Evolutionary conservation across 2,113 vertebrate species (phyloP), one percentile per base, ranked within the genome.

Genomic region (Heptranchias perlo): DNA sequence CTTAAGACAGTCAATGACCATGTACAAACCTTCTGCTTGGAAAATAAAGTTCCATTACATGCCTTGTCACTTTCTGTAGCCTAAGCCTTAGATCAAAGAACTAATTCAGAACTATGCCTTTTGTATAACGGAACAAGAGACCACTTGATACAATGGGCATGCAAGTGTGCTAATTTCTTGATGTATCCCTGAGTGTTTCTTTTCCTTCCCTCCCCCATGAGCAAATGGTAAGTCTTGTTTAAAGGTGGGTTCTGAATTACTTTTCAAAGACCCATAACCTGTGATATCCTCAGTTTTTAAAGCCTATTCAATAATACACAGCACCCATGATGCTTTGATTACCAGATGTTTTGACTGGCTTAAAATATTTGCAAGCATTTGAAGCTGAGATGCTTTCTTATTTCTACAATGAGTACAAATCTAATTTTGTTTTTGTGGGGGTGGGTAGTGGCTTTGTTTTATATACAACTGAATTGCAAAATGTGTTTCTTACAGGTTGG

Each of bases 401-500:
- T 82, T 86, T 86, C 82, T 92, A 35, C 89, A 92, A 52, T 54
- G 52, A 89, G 13, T 92, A 8, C 35, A n/a, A 16, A 35, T 58
- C 35, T 78, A 4, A 35, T 58, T 58, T 61, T n/a, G 52, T 28
- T 0, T 44, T 58, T n/a, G 14, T 6, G 5, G 28, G 69, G 28
- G 69, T 35, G 16, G 39, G 16, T n/a, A n/a, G 16, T 21, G 39
- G 21, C 52, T 91, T n/a, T 62, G 35, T 39, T 62, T 93, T 93
- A 39, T 93, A 8, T 11, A 5, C 52, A 58, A 21, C 39, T 93
- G 89, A 93, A 93, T 62, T 93, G 58, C 97, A 96, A 97, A 97
- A 97, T 98, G 98, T 98, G 96, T 98, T 96, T 98, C 97, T 98
- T 98, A 97, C 97, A 99, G 99, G 98, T 98, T 99, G 98, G 99